Conservation (phyloP, 2,888 invertebrate genomes). For the Isoperla grammatica region DNA sequence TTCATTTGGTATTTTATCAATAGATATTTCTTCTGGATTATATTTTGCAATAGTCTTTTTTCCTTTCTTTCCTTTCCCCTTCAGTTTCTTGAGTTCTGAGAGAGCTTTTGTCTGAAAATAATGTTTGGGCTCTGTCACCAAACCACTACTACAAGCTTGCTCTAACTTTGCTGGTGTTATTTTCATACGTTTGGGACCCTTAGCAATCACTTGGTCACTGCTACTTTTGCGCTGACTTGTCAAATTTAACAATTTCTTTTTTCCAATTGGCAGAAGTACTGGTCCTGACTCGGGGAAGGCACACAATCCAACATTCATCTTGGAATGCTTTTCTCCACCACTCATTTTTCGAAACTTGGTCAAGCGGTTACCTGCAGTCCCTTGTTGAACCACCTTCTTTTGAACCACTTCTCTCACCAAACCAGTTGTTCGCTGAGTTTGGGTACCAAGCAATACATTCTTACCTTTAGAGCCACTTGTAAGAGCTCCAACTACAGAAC, state of each 20-base stretch:
- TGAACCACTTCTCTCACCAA: neutral
- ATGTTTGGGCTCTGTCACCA: neutral
- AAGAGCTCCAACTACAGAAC: slow-evolving; percentile 19
- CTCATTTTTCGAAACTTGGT: slow-evolving; percentile 1
- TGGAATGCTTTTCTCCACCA: neutral
- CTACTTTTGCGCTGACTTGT: slow-evolving; percentile 2
- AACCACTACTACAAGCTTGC: neutral
- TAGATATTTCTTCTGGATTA: neutral
- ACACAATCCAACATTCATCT: neutral
- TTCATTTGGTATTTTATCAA: neutral
- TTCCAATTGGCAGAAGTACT: neutral
- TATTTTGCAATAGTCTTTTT: too few species aligned
- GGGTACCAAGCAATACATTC: neutral
- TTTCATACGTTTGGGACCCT: slow-evolving; percentile 25
- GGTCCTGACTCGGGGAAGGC: neutral
- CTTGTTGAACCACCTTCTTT: neutral
- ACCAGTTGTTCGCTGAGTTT: neutral
- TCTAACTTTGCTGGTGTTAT: slow-evolving; percentile 18
- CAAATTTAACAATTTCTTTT: slow-evolving; percentile 2
- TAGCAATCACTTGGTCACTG: slow-evolving; percentile 10
- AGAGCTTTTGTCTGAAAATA: neutral
- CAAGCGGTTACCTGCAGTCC: neutral
- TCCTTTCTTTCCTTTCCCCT: neutral
- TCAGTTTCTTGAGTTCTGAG: neutral
- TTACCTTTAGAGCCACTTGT: slow-evolving; percentile 14